Percentiles rank a stretch among this genome's conserved stretches.
phyloP scores from a whole-genome alignment of 2,113 vertebrate species.

The Herpetotheres cachinnans region DNA sequence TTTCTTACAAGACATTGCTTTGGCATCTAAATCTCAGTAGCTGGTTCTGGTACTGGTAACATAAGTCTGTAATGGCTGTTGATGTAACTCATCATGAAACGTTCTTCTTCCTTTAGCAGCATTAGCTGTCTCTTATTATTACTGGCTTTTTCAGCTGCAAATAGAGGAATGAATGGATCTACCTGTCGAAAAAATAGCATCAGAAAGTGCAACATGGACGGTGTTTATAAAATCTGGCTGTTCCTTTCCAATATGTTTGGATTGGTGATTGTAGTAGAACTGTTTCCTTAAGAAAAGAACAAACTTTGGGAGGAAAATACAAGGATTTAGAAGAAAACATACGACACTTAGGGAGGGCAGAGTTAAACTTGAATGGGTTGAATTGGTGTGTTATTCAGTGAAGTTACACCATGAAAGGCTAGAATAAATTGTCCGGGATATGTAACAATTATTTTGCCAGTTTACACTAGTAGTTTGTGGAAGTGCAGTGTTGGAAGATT shows the following conservation, averaged over 20 bases:
- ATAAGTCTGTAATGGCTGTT: constrained; percentile 49
- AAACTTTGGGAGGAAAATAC: background rate
- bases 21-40: constrained; percentile 56
- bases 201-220: background rate
- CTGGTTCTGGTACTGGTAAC: constrained; percentile 55
- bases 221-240: background rate
- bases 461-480: background rate
- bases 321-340: background rate
- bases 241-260: background rate
- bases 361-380: background rate
- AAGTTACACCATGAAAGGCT: background rate
- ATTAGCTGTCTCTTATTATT: constrained; percentile 48
- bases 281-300: background rate
- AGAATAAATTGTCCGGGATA: background rate
- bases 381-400: background rate
- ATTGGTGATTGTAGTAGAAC: background rate
- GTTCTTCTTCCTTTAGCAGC: constrained; percentile 23
- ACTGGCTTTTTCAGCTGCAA: background rate
- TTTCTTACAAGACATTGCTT: constrained; percentile 38
- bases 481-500: background rate
- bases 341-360: background rate
- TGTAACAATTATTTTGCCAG: background rate
- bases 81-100: constrained; percentile 45
- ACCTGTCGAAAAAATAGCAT: background rate
- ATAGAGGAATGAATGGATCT: background rate